A percentile compares a stretch with the other conserved stretches of the same genome.
These are phyloP conservation scores for Andrena haemorrhoa DNA, from an alignment of 2,888 invertebrate species.

Conservation along the genomic window DNA sequence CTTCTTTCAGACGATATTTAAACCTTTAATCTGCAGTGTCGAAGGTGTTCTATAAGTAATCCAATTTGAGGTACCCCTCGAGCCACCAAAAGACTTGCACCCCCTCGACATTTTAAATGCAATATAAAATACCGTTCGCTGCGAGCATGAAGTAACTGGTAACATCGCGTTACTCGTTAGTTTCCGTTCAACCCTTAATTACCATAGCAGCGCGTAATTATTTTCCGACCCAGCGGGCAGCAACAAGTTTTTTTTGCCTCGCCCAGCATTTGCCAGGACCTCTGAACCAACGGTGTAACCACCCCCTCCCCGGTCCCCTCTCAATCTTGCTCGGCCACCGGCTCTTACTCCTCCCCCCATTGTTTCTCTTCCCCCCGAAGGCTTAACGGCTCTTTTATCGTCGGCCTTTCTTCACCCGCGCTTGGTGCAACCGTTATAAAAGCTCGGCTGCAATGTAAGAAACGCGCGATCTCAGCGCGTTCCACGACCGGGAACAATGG, in stretches of 20 bases:
- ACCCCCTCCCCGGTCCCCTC: conserved; percentile 6
- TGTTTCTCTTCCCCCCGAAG: conserved; percentile 62
- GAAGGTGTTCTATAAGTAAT: too few species aligned
- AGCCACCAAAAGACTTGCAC: too few species aligned
- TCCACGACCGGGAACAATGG: conserved; percentile 43
- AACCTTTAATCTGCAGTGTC: too few species aligned
- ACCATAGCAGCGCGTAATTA: conserved; percentile 4
- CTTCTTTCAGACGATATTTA: too few species aligned
- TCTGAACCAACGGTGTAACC: background rate
- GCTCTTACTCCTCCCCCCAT: conserved; percentile 33
- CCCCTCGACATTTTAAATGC: background rate
- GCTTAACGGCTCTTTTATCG: conserved; percentile 75
- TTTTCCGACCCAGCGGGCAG: conserved; percentile 3
- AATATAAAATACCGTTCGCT: background rate
- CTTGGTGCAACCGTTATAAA: conserved; percentile 72
- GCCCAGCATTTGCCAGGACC: conserved; percentile 4
- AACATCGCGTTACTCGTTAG: background rate
- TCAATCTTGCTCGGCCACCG: conserved; percentile 36
- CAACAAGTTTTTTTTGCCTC: conserved; percentile 52
- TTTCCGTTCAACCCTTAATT: conserved; percentile 3
- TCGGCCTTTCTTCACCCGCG: conserved; percentile 64
- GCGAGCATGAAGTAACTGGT: background rate
- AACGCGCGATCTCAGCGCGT: conserved; percentile 57
- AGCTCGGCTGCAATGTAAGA: conserved; percentile 62
- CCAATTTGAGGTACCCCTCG: too few species aligned